Percentiles rank a stretch among this genome's conserved stretches.
Evolutionary conservation across 2,888 invertebrate species (phyloP).

Genomic region (Nomada flava): DNA sequence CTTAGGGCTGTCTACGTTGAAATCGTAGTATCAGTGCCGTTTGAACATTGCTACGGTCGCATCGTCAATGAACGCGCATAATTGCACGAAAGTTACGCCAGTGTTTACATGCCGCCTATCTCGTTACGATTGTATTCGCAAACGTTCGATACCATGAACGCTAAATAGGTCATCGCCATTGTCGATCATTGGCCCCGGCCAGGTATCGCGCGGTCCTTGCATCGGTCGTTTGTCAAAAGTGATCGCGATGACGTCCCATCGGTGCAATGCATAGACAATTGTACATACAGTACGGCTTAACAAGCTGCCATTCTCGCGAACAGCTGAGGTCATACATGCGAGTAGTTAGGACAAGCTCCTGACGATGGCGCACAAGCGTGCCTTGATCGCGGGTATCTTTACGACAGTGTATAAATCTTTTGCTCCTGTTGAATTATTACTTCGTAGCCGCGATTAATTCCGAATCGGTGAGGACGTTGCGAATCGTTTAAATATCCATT

Average conservation of each 20-base stretch:
- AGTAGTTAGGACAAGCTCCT: conserved; percentile 66
- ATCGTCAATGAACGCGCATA: neutral
- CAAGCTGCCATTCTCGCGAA: conserved; percentile 6
- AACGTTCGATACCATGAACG: neutral
- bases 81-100: neutral
- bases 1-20: neutral
- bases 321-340: conserved; percentile 34
- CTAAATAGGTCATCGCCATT: neutral
- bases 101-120: neutral
- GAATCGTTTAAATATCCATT: conserved; percentile 34
- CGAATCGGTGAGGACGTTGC: conserved; percentile 24
- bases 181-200: conserved; percentile 25
- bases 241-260: neutral
- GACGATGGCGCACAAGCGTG: conserved; percentile 69
- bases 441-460: conserved; percentile 20
- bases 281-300: neutral
- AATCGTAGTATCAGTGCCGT: neutral
- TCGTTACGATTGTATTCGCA: neutral
- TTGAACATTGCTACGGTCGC: neutral
- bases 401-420: conserved; percentile 50
- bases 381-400: conserved; percentile 43
- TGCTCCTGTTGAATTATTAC: conserved; percentile 28
- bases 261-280: neutral
- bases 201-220: conserved; percentile 11
- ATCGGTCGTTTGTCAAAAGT: conserved; percentile 21